phyloP scores from a whole-genome alignment of 2,113 vertebrate genomes.

The Neolamprologus kungweensis region DNA sequence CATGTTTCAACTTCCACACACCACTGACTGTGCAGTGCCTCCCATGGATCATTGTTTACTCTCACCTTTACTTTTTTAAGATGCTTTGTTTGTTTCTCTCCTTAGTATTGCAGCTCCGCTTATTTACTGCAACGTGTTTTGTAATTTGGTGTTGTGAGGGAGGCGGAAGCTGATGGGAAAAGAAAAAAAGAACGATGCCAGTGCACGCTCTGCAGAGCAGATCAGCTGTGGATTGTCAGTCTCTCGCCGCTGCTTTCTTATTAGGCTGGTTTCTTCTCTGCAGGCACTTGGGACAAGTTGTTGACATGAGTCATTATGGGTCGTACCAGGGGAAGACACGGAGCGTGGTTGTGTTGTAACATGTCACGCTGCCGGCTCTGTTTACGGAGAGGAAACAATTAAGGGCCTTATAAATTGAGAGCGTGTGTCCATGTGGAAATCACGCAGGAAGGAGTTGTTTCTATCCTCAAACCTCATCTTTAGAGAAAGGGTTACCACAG shows the following conservation, averaged over 20 bases:
- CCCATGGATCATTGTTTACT: background rate
- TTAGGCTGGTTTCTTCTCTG: background rate
- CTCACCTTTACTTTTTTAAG: background rate
- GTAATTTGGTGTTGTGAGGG: background rate
- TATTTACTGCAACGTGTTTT: background rate
- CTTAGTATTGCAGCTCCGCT: background rate
- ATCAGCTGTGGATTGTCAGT: background rate
- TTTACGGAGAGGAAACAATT: background rate
- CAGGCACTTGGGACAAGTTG: background rate
- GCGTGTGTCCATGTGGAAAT: background rate
- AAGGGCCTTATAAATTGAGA: background rate
- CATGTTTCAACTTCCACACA: background rate
- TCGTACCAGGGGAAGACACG: background rate
- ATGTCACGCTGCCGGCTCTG: background rate
- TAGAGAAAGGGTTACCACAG: slow-evolving; percentile 52
- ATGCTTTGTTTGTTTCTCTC: background rate
- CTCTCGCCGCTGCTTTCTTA: background rate
- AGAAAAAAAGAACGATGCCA: background rate
- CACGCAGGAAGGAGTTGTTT: background rate
- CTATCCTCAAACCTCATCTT: slow-evolving; percentile 1
- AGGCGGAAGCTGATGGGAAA: background rate
- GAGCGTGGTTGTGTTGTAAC: background rate
- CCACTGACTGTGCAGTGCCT: background rate
- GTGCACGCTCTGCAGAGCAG: background rate
- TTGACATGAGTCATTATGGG: background rate